These are phyloP conservation scores for Ctenopoma multispine DNA, from an alignment of 2,797 vertebrate species.

Conservation along the genomic window DNA sequence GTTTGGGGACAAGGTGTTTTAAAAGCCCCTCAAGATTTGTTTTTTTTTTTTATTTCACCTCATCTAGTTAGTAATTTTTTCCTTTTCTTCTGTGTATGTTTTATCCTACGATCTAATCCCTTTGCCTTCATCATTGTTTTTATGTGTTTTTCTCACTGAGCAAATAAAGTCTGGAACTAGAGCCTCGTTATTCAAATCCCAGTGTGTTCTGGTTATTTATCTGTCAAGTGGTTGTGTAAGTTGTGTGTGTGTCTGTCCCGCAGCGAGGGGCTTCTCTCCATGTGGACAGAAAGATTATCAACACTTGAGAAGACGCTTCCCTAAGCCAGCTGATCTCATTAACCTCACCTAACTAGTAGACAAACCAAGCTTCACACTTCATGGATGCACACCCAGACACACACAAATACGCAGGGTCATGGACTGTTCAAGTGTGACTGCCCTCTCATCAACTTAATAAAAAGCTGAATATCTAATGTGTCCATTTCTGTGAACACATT, in stretches of 20 bases:
- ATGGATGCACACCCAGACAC: constrained; percentile 14
- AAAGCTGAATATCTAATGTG: constrained; percentile 42
- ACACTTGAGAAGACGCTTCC: constrained; percentile 58
- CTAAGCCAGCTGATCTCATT: constrained; percentile 72
- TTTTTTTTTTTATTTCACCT: constrained; percentile 29
- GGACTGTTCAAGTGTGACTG: constrained; percentile 40
- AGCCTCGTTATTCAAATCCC: constrained; percentile 38
- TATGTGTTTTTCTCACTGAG: constrained; percentile 15
- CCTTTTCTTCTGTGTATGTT: constrained; percentile 8
- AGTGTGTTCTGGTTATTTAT: constrained; percentile 17
- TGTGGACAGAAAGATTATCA: constrained; percentile 59
- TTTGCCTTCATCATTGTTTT: constrained; percentile 5
- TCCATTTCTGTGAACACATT: constrained; percentile 19
- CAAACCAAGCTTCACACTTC: constrained; percentile 48
- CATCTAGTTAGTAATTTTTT: constrained; percentile 14
- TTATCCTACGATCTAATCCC: constrained; percentile 18
- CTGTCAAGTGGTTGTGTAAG: constrained; percentile 31
- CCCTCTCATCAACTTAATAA: constrained; percentile 44
- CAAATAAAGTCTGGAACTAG: constrained; percentile 30
- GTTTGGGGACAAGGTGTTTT: constrained; percentile 17
- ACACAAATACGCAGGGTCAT: constrained; percentile 7
- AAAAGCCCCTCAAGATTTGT: constrained; percentile 15
- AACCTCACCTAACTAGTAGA: constrained; percentile 72
- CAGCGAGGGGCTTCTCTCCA: constrained; percentile 32
- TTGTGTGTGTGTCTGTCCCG: constrained; percentile 25